Conservation (phyloP, 1,140 invertebrate genomes). For the Caenorhabditis elegans region WBcel235 BX284603.4:5454001-5454500, state of each 20-base stretch:
- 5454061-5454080: no score
- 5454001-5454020: no score
- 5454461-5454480: not conserved
- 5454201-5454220: not conserved
- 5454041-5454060: no score
- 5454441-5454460: conserved; percentile 4
- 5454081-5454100: no score
- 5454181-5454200: conserved; percentile 4
- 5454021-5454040: no score
- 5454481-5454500: not conserved
- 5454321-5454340: not conserved
- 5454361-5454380: not conserved
- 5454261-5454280: not conserved
- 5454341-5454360: no score
- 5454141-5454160: no score
- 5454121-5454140: no score
- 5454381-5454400: not conserved
- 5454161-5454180: not conserved
- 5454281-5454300: not conserved
- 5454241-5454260: not conserved
- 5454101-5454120: no score
- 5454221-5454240: not conserved
- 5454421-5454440: not conserved
- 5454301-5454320: conserved; percentile 8
- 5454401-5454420: not conserved